phyloP scores from a whole-genome alignment of 2,888 invertebrate species.

The Hydrotaea cyrtoneurina region DNA sequence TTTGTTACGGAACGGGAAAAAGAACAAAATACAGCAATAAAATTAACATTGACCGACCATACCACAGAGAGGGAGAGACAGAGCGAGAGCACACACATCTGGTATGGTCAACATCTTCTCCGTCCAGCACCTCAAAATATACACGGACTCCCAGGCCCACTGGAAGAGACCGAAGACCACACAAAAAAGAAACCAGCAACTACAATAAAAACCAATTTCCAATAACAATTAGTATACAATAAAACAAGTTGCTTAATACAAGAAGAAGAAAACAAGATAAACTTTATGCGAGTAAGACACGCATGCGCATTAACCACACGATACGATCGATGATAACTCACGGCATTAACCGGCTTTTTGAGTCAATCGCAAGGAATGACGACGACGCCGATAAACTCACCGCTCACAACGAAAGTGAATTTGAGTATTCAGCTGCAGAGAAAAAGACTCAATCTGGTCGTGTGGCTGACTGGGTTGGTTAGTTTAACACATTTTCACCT shows the following conservation, averaged over 20 bases:
- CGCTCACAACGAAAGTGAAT: slow-evolving; percentile 61
- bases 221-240: slow-evolving; percentile 49
- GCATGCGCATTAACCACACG: slow-evolving; percentile 42
- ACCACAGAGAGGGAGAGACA: neutral
- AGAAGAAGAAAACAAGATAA: slow-evolving; percentile 39
- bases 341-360: slow-evolving; percentile 57
- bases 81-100: neutral
- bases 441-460: slow-evolving; percentile 35
- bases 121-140: neutral
- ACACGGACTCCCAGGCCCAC: neutral
- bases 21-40: slow-evolving; percentile 50
- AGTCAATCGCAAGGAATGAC: slow-evolving; percentile 5
- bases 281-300: slow-evolving; percentile 35
- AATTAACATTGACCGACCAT: slow-evolving; percentile 65
- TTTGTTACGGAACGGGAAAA: slow-evolving; percentile 61
- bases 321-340: slow-evolving; percentile 12
- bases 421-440: slow-evolving; percentile 22
- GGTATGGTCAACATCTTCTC: neutral
- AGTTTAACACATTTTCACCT: slow-evolving; percentile 68
- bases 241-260: slow-evolving; percentile 28
- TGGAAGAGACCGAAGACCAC: slow-evolving; percentile 16
- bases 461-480: slow-evolving; percentile 5
- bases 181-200: neutral
- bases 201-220: slow-evolving; percentile 29
- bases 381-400: neutral